Conservation (phyloP, 2,888 invertebrate species). For the Arge pagana region DNA sequence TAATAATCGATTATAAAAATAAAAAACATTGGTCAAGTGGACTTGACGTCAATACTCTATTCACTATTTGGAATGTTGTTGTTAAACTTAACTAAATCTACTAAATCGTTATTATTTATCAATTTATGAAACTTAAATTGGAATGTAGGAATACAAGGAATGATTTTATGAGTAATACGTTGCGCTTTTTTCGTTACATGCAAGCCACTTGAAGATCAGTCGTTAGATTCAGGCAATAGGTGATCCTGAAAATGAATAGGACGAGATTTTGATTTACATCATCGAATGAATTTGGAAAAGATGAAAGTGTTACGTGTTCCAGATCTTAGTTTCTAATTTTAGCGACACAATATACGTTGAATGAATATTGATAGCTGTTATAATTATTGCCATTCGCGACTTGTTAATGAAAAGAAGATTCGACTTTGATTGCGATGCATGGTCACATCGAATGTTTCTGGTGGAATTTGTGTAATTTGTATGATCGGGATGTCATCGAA, state of each 20-base stretch:
- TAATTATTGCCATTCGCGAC: no score
- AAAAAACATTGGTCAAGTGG: no score
- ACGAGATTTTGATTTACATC: background rate
- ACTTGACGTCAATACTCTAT: no score
- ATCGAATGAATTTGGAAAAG: background rate
- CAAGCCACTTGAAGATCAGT: background rate
- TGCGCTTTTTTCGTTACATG: constrained; percentile 1
- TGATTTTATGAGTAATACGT: background rate
- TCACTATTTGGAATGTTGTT: no score
- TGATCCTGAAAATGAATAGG: constrained; percentile 44
- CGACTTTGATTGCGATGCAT: no score
- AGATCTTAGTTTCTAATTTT: no score
- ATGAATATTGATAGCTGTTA: no score
- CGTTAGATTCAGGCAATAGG: constrained; percentile 37
- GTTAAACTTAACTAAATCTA: background rate
- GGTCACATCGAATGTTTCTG: no score
- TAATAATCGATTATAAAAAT: background rate
- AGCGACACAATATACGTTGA: no score
- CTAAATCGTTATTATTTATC: background rate
- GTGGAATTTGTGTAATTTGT: no score
- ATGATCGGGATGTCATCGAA: no score
- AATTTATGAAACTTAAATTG: background rate
- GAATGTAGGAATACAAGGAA: constrained; percentile 5
- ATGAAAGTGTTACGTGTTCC: background rate
- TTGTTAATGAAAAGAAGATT: no score